Evolutionary conservation across 2,888 invertebrate species (phyloP).

Genomic region (Parascotia fuliginaria): DNA sequence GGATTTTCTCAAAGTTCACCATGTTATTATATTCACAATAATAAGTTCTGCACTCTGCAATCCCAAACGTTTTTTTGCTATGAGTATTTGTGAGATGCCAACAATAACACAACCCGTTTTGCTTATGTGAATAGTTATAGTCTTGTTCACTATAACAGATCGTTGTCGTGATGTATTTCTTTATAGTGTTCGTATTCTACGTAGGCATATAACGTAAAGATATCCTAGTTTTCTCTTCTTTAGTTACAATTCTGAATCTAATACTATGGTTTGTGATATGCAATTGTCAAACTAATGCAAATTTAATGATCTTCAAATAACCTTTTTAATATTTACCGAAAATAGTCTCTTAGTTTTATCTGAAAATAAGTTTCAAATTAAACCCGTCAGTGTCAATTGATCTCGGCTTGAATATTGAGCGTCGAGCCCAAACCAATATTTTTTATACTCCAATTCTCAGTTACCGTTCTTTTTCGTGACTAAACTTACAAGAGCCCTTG

Average conservation of each 20-base stretch:
- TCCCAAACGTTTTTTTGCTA: not conserved
- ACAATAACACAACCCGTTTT: not conserved
- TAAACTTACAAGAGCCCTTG: constrained; percentile 47
- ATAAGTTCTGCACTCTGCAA: not conserved
- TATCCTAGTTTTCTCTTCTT: too few relatives aligned
- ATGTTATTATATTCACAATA: constrained; percentile 3
- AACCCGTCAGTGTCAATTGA: constrained; percentile 50
- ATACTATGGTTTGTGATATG: too few relatives aligned
- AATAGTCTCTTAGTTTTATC: not conserved
- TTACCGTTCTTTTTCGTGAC: constrained; percentile 60
- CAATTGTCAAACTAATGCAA: too few relatives aligned
- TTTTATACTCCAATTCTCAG: constrained; percentile 58
- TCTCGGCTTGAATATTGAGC: constrained; percentile 55
- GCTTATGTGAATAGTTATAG: too few relatives aligned
- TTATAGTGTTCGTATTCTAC: too few relatives aligned
- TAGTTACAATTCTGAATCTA: too few relatives aligned
- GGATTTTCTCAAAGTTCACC: not conserved
- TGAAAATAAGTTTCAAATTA: constrained; percentile 49
- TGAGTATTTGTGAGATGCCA: not conserved
- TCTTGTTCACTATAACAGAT: too few relatives aligned
- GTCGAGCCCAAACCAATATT: constrained; percentile 52
- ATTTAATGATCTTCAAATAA: too few relatives aligned
- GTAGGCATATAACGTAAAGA: too few relatives aligned
- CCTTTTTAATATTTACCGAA: too few relatives aligned
- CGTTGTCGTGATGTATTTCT: too few relatives aligned